Evolutionary conservation across 2,113 vertebrate species (phyloP).

Genomic region (Gallinago media): DNA sequence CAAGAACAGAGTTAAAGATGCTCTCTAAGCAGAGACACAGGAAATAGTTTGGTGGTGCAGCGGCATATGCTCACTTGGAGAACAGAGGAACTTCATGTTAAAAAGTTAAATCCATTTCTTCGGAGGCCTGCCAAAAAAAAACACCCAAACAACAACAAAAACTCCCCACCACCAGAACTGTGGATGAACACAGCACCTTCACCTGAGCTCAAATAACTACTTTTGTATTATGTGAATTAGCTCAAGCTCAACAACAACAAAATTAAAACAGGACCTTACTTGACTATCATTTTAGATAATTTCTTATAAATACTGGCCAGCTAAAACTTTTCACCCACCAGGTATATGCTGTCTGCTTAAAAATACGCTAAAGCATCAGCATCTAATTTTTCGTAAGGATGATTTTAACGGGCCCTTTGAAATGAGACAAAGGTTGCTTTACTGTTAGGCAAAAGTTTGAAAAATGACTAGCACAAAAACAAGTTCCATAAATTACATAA

Average conservation of each 20-base stretch:
- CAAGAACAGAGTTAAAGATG: neutral
- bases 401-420: neutral
- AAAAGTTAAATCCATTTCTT: neutral
- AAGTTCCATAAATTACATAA: neutral
- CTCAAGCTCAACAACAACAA: neutral
- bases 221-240: fast-evolving
- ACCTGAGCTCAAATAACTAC: neutral
- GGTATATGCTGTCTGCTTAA: neutral
- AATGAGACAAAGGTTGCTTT: neutral
- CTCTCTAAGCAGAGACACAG: neutral
- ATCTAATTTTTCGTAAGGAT: neutral
- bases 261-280: neutral
- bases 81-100: neutral
- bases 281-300: neutral
- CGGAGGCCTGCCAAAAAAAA: neutral
- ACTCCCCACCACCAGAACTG: neutral
- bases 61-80: neutral
- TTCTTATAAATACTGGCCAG: neutral
- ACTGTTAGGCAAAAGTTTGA: neutral
- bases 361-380: neutral
- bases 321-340: neutral
- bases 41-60: neutral
- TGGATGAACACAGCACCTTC: no score
- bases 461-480: neutral
- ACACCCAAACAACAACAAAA: neutral